Evolutionary conservation across 2,888 invertebrate species (phyloP), one percentile per base, ranked within the genome.

Genomic region (Lochmaea capreae): DNA sequence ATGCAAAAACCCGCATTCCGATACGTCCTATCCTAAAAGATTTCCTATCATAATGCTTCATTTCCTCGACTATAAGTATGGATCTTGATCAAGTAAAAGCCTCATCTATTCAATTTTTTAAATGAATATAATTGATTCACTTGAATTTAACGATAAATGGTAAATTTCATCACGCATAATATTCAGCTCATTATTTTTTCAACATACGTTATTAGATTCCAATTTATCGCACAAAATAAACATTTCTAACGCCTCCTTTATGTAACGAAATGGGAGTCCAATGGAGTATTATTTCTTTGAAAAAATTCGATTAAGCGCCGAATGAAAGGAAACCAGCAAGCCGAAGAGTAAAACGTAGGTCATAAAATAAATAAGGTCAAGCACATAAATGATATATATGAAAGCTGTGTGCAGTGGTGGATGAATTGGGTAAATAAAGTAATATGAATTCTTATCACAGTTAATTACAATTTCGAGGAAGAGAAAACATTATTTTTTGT

Each of bases 291-390:
- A 46, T 46, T 46, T 16, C n/a, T 52, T 9, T 9, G n/a, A 52
- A 73, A 73, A 73, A 76, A 67, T 75, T 67, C 72, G 71, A 73
- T 76, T 68, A 49, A 65, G 46, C 70, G 22, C 43, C 65, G 57
- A 74, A 68, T 71, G 49, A 67, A 72, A 72, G 61, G 67, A 59
- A 58, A 63, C 65, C 16, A 67, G 63, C 62, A 58, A 59, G 52
- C 65, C 58, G 11, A 58, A 58, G 11, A 58, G 22, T 68, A 70
- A 71, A 62, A 72, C 72, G 43, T 65, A 16, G 49, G 71, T 71
- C 67, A 63, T 71, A 75, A 73, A 68, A 75, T 77, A 75, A 77
- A 77, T 77, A 73, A 71, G 73, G 73, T 65, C 73, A 71, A 75
- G 71, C 73, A 70, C 58, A 74, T 73, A 67, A 73, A 71, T 73